These are phyloP conservation scores for Ptiloglossa arizonensis DNA, from an alignment of 1,140 invertebrate species.

Conservation along the genomic window DNA sequence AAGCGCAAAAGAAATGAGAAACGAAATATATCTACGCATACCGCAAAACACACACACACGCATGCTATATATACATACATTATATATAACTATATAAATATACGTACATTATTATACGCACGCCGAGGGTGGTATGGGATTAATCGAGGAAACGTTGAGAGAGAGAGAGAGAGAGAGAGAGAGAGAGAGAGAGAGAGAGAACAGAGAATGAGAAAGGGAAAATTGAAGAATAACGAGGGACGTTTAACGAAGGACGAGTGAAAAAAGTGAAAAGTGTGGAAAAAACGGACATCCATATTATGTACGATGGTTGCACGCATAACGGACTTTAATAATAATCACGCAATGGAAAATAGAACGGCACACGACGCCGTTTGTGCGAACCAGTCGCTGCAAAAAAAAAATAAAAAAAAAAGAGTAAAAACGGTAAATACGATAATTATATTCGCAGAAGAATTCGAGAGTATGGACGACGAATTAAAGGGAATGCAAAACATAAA, in stretches of 20 bases:
- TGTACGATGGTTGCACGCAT: slow-evolving; percentile 54
- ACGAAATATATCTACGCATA: slow-evolving; percentile 49
- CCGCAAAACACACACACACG: slow-evolving; percentile 41
- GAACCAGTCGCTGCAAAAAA: slow-evolving; percentile 11
- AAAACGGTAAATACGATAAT: slow-evolving; percentile 21
- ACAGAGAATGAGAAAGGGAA: background rate
- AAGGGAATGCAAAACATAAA: background rate
- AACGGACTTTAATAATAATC: slow-evolving; percentile 33
- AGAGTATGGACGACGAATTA: slow-evolving; percentile 1
- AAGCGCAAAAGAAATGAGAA: background rate
- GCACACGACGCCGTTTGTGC: slow-evolving; percentile 43
- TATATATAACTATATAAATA: slow-evolving; percentile 56
- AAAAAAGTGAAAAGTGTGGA: background rate
- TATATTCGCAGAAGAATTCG: slow-evolving; percentile 6
- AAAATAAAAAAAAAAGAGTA: slow-evolving; percentile 5
- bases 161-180: background rate
- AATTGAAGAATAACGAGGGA: background rate
- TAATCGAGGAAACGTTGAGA: background rate
- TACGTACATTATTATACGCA: slow-evolving; percentile 61
- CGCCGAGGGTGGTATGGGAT: slow-evolving; percentile 39
- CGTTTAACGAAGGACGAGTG: background rate
- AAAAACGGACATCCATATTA: slow-evolving; percentile 35
- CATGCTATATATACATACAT: slow-evolving; percentile 52
- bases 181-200: background rate
- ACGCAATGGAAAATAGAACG: slow-evolving; percentile 40